Conservation (phyloP, 2,888 invertebrate genomes). For the Watsonalla binaria region DNA sequence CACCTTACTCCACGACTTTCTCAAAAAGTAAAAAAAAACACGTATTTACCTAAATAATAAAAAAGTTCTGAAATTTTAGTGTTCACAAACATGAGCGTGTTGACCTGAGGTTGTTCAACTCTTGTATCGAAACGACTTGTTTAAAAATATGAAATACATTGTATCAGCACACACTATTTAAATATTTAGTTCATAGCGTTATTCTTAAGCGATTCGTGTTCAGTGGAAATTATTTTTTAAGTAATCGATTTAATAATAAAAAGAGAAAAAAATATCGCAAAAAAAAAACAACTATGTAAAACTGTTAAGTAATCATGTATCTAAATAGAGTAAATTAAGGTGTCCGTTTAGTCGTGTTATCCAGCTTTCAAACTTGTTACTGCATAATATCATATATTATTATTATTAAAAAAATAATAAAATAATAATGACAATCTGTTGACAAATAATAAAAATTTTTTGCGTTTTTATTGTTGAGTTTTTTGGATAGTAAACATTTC, state of each 20-base stretch:
- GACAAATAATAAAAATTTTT: slow-evolving; percentile 55
- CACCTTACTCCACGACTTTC: slow-evolving; percentile 56
- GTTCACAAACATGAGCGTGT: background rate
- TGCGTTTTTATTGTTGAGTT: slow-evolving; percentile 65
- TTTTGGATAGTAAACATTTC: slow-evolving; percentile 55
- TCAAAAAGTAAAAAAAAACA: slow-evolving; percentile 14
- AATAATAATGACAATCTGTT: slow-evolving; percentile 40
- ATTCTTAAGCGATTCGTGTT: slow-evolving; percentile 74
- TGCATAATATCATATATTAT: slow-evolving; percentile 58
- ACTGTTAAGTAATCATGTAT: slow-evolving; percentile 75
- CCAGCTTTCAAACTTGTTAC: slow-evolving; percentile 69
- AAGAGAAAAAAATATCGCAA: slow-evolving; percentile 38
- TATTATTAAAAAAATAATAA: slow-evolving; percentile 13
- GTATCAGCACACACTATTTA: slow-evolving; percentile 71
- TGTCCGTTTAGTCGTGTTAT: slow-evolving; percentile 74
- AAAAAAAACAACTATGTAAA: slow-evolving; percentile 64
- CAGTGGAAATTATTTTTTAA: slow-evolving; percentile 74
- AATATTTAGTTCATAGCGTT: slow-evolving; percentile 65
- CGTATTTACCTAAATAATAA: too few species aligned
- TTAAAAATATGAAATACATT: slow-evolving; percentile 20
- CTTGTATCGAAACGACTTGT: background rate
- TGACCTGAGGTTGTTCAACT: background rate
- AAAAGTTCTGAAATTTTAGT: too few species aligned
- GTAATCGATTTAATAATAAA: slow-evolving; percentile 28
- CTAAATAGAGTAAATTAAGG: slow-evolving; percentile 68